These are phyloP conservation scores for Drosophila engyochracea DNA, from an alignment of 2,888 invertebrate species.

Conservation along the genomic window DNA sequence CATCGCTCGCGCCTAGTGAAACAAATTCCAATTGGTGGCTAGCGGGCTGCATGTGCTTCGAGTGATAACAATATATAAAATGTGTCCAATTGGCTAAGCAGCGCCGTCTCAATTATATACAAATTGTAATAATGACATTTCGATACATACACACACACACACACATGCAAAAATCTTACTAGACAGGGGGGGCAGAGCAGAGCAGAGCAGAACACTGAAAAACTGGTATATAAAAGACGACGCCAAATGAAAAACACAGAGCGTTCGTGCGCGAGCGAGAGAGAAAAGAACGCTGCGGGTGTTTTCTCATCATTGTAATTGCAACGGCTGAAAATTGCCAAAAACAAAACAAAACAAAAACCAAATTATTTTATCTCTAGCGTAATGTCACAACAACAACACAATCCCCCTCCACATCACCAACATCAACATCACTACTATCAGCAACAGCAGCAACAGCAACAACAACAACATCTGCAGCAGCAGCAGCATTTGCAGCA, in stretches of 20 bases:
- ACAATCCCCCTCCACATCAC: conserved; percentile 52
- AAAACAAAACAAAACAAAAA: conserved; percentile 25
- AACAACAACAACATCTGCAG: conserved; percentile 44
- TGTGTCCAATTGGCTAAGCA: conserved; percentile 25
- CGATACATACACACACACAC: conserved; percentile 72
- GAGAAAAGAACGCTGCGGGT: conserved; percentile 40
- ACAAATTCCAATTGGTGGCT: conserved; percentile 49
- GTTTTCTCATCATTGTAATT: conserved; percentile 33
- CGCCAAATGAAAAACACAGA: conserved; percentile 76
- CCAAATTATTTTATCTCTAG: conserved; percentile 41
- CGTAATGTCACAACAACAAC: conserved; percentile 77
- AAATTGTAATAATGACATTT: conserved; percentile 64
- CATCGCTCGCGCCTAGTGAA: conserved; percentile 35
- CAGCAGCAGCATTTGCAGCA: conserved; percentile 55
- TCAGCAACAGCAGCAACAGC: conserved; percentile 44
- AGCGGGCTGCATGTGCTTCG: conserved; percentile 23
- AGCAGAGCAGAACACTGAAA: conserved; percentile 64
- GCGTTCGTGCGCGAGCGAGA: conserved; percentile 57
- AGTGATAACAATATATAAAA: conserved; percentile 20
- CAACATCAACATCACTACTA: conserved; percentile 54
- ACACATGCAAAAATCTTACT: conserved; percentile 32
- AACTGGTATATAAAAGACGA: conserved; percentile 82
- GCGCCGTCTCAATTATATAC: conserved; percentile 31
- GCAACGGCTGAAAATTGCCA: conserved; percentile 48
- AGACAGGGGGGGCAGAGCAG: conserved; percentile 31